These are phyloP conservation scores for Zaprionus vittiger DNA, from an alignment of 1,140 invertebrate species.

Conservation along the genomic window DNA sequence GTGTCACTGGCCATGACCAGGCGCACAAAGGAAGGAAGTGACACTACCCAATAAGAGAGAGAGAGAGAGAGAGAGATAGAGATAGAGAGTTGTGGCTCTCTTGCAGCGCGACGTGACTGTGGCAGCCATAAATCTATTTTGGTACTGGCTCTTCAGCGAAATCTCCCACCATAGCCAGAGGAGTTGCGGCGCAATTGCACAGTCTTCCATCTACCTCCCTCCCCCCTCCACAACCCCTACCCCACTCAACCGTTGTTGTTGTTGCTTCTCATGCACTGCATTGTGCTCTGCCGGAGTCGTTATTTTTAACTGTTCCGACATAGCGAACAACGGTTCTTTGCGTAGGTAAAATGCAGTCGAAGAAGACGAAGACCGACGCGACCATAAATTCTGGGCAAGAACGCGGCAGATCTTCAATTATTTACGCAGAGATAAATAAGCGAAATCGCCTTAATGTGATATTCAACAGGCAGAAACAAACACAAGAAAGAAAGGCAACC, in stretches of 20 bases:
- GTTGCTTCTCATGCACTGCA: slow-evolving; percentile 23
- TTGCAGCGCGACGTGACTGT: slow-evolving; percentile 49
- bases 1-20: slow-evolving; percentile 7
- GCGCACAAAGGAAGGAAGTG: slow-evolving; percentile 66
- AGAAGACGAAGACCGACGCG: slow-evolving; percentile 16
- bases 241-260: neutral
- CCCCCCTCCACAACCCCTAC: too few species aligned
- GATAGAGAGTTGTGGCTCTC: slow-evolving; percentile 25
- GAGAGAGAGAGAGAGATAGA: too few species aligned
- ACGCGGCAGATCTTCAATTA: slow-evolving; percentile 47
- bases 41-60: slow-evolving; percentile 19
- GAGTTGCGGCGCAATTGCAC: slow-evolving; percentile 62
- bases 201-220: neutral
- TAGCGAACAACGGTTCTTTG: slow-evolving; percentile 57
- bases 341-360: slow-evolving; percentile 69
- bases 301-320: slow-evolving; percentile 71
- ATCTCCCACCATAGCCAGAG: slow-evolving; percentile 24
- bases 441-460: slow-evolving; percentile 55
- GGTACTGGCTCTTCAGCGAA: slow-evolving; percentile 60
- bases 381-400: slow-evolving; percentile 46
- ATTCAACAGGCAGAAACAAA: slow-evolving; percentile 50
- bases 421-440: slow-evolving; percentile 61
- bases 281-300: slow-evolving; percentile 56
- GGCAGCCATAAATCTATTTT: slow-evolving; percentile 80
- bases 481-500: too few species aligned